Evolutionary conservation across 2,113 vertebrate genomes (phyloP), one percentile per base, ranked within the genome.

Genomic region (Gobiocypris rarus): DNA sequence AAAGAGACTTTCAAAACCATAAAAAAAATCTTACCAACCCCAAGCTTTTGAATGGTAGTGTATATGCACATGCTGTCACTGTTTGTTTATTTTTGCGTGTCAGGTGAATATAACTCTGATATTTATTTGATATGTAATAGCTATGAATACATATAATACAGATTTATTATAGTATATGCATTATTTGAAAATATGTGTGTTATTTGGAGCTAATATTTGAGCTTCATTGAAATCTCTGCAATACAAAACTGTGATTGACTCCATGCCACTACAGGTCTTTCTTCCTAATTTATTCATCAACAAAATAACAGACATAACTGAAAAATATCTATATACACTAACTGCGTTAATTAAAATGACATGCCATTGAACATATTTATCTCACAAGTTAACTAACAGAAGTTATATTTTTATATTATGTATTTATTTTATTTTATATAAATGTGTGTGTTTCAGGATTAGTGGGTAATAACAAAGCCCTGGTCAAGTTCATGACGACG

Each of bases 401-500:
- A 22, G 34, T 70, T 41, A 70, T 74, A 74, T 2, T 9, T 6
- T 54, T 22, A 54, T 54, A 54, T 54, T 74, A 48, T 26, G 11
- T 17, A 5, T 10, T 54, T 22, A 54, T 54, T 54, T 54, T 54
- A 2, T 67, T 76, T 63, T 87, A 85, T 88, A 82, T 90, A 84
- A 91, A 86, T 89, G 56, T 89, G 69, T 89, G 79, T 92, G 63
- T 90, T 88, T 69, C 90, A 99, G 97, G 98, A 90, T 91, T 99
- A 38, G 94, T 97, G 43, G 97, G 98, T 89, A 96, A 94, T 91
- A 97, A 98, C 92, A 99, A 96, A 93, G 94, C 96, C 73, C 94
- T 99, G 89, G 95, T 98, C 83, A 99, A 99, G 91, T 98, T 97
- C 91, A 96, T 98, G 94, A 99, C 97, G 22, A 99, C 98, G 4